A percentile compares a stretch with the other conserved stretches of the same genome.
Conservation (phyloP, 2,888 invertebrate species). For the Imbricaverruca yamaguchii region DNA sequence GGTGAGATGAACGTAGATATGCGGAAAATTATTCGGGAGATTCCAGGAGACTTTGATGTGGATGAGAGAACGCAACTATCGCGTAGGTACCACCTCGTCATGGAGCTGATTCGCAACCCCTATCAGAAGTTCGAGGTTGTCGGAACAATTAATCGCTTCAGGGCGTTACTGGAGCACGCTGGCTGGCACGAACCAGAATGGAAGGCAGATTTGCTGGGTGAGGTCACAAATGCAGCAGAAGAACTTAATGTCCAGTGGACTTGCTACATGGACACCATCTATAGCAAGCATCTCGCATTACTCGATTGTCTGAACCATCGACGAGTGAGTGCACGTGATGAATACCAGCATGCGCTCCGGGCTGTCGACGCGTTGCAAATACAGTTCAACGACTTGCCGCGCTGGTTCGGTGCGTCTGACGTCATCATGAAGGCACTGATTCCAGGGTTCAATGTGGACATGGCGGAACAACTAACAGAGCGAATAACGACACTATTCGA, state of each 20-base stretch:
- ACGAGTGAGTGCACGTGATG: neutral
- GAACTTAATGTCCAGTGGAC: neutral
- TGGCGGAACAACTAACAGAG: neutral
- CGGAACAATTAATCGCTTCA: neutral
- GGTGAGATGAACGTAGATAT: neutral
- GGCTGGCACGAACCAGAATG: neutral
- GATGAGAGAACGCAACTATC: neutral
- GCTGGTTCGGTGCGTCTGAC: neutral
- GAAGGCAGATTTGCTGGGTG: neutral
- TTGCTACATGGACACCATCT: neutral
- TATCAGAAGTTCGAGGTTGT: neutral
- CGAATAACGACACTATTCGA: neutral
- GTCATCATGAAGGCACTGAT: conserved; percentile 11
- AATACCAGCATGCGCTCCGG: neutral
- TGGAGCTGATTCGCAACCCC: neutral
- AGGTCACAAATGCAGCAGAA: neutral
- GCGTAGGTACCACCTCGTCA: neutral
- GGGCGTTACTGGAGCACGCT: neutral
- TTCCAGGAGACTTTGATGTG: neutral
- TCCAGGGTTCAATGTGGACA: neutral
- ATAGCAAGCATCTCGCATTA: neutral
- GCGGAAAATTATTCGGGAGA: neutral
- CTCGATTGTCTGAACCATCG: neutral
- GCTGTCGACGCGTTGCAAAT: neutral
- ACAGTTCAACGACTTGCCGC: neutral